Conservation (phyloP, 1,140 invertebrate genomes). For the Macrobrachium nipponense region DNA sequence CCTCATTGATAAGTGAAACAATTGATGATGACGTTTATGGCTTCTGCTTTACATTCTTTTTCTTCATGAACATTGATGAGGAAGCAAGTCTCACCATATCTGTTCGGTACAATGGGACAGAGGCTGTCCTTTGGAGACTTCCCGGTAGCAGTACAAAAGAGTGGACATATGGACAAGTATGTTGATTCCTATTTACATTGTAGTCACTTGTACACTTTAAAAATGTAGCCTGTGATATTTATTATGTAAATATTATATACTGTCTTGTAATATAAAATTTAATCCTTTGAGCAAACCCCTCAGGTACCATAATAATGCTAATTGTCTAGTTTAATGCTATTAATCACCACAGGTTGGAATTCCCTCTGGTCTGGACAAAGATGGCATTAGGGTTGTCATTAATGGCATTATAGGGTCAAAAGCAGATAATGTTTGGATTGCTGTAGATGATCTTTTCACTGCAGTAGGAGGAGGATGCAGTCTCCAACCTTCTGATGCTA, state of each 20-base stretch:
- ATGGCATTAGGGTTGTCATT: slow-evolving; percentile 40
- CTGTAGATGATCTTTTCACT: slow-evolving; percentile 47
- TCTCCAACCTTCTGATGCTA: slow-evolving; percentile 25
- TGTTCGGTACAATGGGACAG: slow-evolving; percentile 13
- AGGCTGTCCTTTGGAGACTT: slow-evolving; percentile 21
- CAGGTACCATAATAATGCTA: not conserved
- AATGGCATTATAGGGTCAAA: slow-evolving; percentile 37
- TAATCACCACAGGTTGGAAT: slow-evolving; percentile 25
- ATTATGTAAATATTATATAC: not conserved
- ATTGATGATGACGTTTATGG: slow-evolving; percentile 37
- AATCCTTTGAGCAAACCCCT: not conserved
- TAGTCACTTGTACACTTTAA: too few relatives aligned
- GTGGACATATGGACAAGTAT: slow-evolving; percentile 44
- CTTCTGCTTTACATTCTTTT: slow-evolving; percentile 44
- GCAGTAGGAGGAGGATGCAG: slow-evolving; percentile 1
- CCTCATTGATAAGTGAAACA: slow-evolving; percentile 27
- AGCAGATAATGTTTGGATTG: slow-evolving; percentile 35
- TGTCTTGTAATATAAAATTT: not conserved
- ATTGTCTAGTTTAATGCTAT: not conserved
- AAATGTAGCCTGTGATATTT: too few relatives aligned
- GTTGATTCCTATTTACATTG: too few relatives aligned
- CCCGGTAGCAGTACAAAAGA: slow-evolving; percentile 25
- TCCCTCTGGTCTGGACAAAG: slow-evolving; percentile 3
- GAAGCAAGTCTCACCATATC: slow-evolving; percentile 28
- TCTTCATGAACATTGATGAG: slow-evolving; percentile 30